phyloP scores from a whole-genome alignment of 2,797 vertebrate genomes.

The Macropus fuliginosus region DNA sequence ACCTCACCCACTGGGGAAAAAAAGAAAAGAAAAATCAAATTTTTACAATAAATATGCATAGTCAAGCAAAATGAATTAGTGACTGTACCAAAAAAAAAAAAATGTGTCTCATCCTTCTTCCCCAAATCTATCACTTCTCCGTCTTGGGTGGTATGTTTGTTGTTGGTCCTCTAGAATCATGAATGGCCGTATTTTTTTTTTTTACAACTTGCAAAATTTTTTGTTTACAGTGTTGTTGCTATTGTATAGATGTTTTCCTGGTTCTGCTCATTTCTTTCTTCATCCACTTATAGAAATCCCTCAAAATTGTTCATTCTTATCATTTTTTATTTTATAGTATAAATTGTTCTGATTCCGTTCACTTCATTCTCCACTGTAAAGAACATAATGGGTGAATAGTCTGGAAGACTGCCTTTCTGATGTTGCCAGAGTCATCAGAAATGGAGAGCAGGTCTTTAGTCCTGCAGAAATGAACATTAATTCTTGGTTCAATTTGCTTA shows the following conservation, averaged over 20 bases:
- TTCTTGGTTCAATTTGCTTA: conserved; percentile 19
- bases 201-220: not conserved
- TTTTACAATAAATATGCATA: not conserved
- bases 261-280: not conserved
- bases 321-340: not conserved
- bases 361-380: not conserved
- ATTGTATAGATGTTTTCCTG: not conserved
- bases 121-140: not conserved
- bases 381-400: not conserved
- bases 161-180: not conserved
- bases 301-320: not conserved
- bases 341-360: not conserved
- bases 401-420: not conserved
- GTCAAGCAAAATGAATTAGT: not conserved
- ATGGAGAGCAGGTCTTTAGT: not conserved
- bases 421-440: conserved; percentile 30
- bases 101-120: not conserved
- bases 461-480: conserved; percentile 12
- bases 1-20: not conserved
- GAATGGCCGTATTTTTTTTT: not conserved
- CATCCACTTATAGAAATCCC: not conserved
- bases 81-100: not conserved
- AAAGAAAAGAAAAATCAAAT: not conserved
- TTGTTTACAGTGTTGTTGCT: not conserved
- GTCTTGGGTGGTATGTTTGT: not conserved